Evolutionary conservation across 92 coral and sea anemone genomes (phyloP).

Genomic region (Porites rus): DNA sequence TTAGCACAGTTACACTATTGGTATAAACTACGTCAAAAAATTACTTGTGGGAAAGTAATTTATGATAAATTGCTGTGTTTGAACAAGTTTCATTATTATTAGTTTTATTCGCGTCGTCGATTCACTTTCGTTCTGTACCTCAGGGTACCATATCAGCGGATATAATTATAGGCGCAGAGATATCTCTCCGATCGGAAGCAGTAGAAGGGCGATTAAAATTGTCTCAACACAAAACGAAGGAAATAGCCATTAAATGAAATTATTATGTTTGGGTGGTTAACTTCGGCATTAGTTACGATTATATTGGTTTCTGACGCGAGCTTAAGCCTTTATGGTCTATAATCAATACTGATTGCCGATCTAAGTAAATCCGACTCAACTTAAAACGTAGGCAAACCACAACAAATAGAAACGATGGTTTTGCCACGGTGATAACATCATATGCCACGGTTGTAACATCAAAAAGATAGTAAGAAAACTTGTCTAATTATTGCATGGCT

Average conservation of each 20-base stretch:
- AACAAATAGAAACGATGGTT: background rate
- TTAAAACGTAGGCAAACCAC: background rate
- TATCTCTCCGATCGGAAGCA: background rate
- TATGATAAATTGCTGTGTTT: constrained; percentile 16
- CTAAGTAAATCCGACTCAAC: background rate
- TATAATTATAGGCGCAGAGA: background rate
- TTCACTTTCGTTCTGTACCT: background rate
- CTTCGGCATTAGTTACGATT: background rate
- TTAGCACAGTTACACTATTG: background rate
- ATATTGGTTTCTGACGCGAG: background rate
- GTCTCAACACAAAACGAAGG: background rate
- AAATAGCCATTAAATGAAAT: background rate
- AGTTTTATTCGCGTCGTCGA: background rate
- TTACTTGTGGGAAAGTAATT: constrained; percentile 29
- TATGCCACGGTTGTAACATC: no score
- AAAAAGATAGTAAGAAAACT: background rate
- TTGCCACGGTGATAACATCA: no score
- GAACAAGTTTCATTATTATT: background rate
- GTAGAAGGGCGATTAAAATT: background rate
- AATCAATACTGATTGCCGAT: background rate
- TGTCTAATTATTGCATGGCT: background rate
- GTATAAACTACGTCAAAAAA: background rate
- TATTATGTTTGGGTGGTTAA: background rate
- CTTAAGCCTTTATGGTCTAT: background rate
- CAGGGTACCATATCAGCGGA: background rate